Conservation (phyloP, 2,888 invertebrate genomes). For the Eupithecia pulchellata region DNA sequence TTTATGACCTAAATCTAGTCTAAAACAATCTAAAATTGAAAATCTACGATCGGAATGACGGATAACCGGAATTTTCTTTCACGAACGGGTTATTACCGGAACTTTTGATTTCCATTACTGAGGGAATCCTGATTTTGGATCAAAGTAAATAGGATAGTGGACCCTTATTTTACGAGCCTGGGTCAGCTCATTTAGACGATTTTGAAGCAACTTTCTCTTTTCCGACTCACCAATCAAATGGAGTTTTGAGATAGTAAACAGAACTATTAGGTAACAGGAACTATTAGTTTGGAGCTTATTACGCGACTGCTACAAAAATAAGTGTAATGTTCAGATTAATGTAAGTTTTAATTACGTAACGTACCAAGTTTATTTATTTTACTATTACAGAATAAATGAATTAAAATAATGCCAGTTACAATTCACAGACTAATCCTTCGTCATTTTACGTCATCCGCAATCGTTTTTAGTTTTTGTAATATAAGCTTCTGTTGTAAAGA, state of each 20-base stretch:
- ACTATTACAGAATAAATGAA: not conserved
- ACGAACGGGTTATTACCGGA: slow-evolving; percentile 28
- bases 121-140: slow-evolving; percentile 30
- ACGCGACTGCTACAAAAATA: not conserved
- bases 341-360: not conserved
- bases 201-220: slow-evolving; percentile 31
- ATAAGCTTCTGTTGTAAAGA: too few relatives aligned
- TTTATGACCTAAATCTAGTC: not conserved
- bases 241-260: slow-evolving; percentile 30
- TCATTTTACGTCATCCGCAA: too few relatives aligned
- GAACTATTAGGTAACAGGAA: slow-evolving; percentile 14
- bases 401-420: too few relatives aligned
- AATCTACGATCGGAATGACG: slow-evolving; percentile 6
- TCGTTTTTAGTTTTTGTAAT: too few relatives aligned
- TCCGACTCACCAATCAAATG: slow-evolving; percentile 30
- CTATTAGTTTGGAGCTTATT: not conserved
- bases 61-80: slow-evolving; percentile 14
- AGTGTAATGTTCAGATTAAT: not conserved
- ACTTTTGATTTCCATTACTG: slow-evolving; percentile 35
- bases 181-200: slow-evolving; percentile 35
- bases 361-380: not conserved
- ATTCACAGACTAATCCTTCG: too few relatives aligned
- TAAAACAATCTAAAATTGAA: slow-evolving; percentile 14
- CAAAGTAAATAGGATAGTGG: slow-evolving; percentile 37
- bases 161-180: slow-evolving; percentile 36